Base-by-base conservation (phyloP, 2,113 vertebrate species). In the Bubalus kerabau region DNA sequence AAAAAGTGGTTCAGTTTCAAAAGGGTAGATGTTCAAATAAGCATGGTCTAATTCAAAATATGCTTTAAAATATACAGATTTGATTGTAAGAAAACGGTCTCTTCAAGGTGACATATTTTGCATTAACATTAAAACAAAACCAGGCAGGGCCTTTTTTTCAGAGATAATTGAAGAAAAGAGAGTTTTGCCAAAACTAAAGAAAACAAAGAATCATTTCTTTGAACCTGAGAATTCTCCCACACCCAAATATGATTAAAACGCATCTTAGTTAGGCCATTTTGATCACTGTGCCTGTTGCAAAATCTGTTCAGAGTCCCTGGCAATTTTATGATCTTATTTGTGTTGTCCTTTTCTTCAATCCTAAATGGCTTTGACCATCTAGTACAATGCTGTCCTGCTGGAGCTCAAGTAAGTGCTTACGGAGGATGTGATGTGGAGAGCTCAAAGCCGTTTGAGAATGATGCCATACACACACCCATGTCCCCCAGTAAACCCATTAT, bases 291-390 rank as follows among this genome's bases (percentile, higher is more conserved):
- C 86, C 24, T 98, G 96, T 97, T 59, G 46, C 98, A 98, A 99
- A 98, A 98, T 97, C 97, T 26, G 36, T 97, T 98, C 85, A 96
- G 98, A 98, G 98, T 98, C 98, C 98, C 98, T 26, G 30, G 97
- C 84, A 96, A 98, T 98, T 98, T 99, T 98, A 98, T 48, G 95
- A 96, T 97, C 97, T 97, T 94, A 98, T 98, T 98, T 99, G 98
- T 99, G 99, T 99, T 98, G 98, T 99, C 98, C 97, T 98, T 95
- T 78, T 97, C 86, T 94, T 98, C 98, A 82, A 84, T 74, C n/a
- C 67, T 40, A 74, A 74, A 40, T 74, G 67, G 67, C 36, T 74
- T 40, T 98, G 97, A 98, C 94, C 83, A 93, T 98, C 98, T 96
- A 81, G 94, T 81, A 48, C 17, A 32, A 82, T 90, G 64, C 57